Conservation (phyloP, 1,140 invertebrate species). For the Tenebrio molitor region DNA sequence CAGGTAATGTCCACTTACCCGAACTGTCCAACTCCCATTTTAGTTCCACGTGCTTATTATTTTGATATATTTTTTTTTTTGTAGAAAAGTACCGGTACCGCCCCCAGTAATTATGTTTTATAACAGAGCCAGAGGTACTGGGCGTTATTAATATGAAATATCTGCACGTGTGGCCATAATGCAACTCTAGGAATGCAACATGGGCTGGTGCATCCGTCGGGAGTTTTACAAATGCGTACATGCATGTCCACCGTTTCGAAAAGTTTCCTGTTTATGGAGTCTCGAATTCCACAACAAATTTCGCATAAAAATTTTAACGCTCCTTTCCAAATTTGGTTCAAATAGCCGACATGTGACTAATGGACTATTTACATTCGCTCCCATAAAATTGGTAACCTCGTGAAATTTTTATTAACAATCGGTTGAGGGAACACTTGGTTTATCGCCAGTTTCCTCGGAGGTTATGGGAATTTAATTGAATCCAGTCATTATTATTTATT, state of each 20-base stretch:
- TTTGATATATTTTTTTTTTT: too few relatives aligned
- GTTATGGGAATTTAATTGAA: conserved; percentile 31
- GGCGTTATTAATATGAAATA: conserved; percentile 11
- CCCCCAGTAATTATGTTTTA: too few relatives aligned
- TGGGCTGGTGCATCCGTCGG: not conserved
- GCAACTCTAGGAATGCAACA: conserved; percentile 2
- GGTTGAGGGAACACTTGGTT: not conserved
- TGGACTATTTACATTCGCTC: not conserved
- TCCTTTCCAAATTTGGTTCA: conserved; percentile 9
- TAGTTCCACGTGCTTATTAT: too few relatives aligned
- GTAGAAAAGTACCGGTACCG: too few relatives aligned
- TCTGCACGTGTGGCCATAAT: conserved; percentile 15
- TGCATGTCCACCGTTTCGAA: not conserved
- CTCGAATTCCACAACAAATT: too few relatives aligned
- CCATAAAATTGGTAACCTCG: not conserved
- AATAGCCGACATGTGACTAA: not conserved
- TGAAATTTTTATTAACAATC: conserved; percentile 20
- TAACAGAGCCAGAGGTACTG: too few relatives aligned
- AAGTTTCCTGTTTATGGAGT: conserved; percentile 10
- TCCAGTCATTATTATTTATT: conserved; percentile 13
- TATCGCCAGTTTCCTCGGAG: conserved; percentile 1
- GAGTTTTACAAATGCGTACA: too few relatives aligned
- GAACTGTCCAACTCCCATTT: too few relatives aligned
- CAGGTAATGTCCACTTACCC: too few relatives aligned
- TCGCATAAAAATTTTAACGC: not conserved